Evolutionary conservation across 2,113 vertebrate genomes (phyloP), one percentile per base, ranked within the genome.

Genomic region (Phalacrocorax pelagicus): DNA sequence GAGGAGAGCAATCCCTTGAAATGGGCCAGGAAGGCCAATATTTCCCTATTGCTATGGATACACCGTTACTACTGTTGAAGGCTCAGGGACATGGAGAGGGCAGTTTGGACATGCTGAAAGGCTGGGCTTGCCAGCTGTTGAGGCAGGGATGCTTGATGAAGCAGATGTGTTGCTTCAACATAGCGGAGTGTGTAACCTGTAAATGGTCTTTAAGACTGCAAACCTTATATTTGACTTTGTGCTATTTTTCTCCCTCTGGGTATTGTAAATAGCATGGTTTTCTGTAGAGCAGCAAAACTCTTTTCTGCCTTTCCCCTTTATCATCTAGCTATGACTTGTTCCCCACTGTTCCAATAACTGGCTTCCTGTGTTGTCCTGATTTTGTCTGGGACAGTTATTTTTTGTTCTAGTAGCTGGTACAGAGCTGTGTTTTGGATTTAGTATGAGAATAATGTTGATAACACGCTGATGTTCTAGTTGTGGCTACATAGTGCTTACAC

Each of bases 101-200:
- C 11, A 2, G 3, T 32, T 8, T 6, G 36, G 75, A 73, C 54
- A 52, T 22, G 55, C 40, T 22, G 5, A 9, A 20, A 1, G 12
- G 11, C 14, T 11, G 42, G 27, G 34, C n/a, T 67, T 13, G 15
- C 9, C 61, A 29, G 54, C 32, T 27, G 12, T 40, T 20, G 4
- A 36, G 20, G 58, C 26, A 54, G 14, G 69, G 34, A 46, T 72
- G 30, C 27, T 18, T 2, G 3, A 5, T 29, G 69, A 20, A 19
- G 51, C 44, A 42, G 40, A 3, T 2, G 0, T 9, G 16, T 49
- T 36, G 29, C 30, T 67, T 59, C 40, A 27, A 0, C 1, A 2
- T n/a, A 70, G 61, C 34, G 10, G 29, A 63, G 18, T 7, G 8
- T 73, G 24, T 27, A 15, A 89, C n/a, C 38, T 12, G 6, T 9